Evolutionary conservation across 2,113 vertebrate species (phyloP).

Genomic region (Xenus cinereus): DNA sequence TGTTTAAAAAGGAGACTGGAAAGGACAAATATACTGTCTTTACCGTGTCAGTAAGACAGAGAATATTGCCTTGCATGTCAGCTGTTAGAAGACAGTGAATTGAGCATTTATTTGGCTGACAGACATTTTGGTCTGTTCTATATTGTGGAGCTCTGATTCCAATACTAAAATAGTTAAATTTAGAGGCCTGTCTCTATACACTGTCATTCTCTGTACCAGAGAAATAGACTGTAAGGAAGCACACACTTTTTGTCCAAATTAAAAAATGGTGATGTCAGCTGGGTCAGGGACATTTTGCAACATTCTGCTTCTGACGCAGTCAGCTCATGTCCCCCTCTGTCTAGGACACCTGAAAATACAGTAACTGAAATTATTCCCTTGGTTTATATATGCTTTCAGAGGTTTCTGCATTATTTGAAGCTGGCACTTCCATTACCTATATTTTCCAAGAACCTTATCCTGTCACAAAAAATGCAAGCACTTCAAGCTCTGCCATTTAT

Average conservation of each 20-base stretch:
- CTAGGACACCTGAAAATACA: neutral
- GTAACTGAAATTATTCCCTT: neutral
- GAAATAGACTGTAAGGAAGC: neutral
- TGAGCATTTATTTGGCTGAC: neutral
- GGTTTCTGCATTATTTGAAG: slow-evolving; percentile 92
- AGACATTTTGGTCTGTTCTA: neutral
- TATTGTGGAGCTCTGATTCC: neutral
- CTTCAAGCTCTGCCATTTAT: slow-evolving; percentile 83
- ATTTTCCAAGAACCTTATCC: slow-evolving; percentile 93
- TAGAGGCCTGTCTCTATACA: neutral
- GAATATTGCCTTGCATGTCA: neutral
- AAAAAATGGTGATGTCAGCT: neutral
- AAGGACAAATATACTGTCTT: neutral
- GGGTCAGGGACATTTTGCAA: neutral
- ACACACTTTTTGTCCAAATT: neutral
- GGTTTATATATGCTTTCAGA: slow-evolving; percentile 78
- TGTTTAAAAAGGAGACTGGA: neutral
- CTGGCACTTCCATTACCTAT: slow-evolving; percentile 87
- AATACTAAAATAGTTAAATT: neutral
- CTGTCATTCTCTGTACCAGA: neutral
- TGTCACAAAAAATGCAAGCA: slow-evolving; percentile 88
- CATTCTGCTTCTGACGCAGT: neutral
- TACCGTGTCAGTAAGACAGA: neutral
- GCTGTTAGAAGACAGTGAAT: neutral
- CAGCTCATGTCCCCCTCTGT: neutral